Evolutionary conservation across 2,797 vertebrate species (phyloP), one percentile per base, ranked within the genome.

Genomic region (Graptemys geographica): DNA sequence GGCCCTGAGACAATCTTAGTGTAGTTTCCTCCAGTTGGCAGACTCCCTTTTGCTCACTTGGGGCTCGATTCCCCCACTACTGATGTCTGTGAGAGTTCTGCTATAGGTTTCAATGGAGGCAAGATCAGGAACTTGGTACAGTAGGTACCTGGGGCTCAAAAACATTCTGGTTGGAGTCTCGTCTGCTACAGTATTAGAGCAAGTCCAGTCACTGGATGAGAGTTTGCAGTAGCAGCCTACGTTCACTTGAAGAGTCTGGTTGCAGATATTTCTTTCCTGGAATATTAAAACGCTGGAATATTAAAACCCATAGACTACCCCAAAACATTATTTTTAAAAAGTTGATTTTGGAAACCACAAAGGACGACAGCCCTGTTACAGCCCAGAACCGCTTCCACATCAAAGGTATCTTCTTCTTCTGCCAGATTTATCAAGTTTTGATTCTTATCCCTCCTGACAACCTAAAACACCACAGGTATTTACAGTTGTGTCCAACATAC

Each of bases 401-500:
- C 96, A 98, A 97, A 98, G 96, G 83, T 92, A 91, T 53, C 37
- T 4, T 3, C 91, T 95, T 90, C 88, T 94, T 95, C 88, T 18
- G 8, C 80, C 89, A 97, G 90, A 92, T 94, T 96, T 92, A 84
- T 92, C 90, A 94, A 87, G 78, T 79, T 91, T 96, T 90, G 79
- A 92, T 95, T 97, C 89, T 94, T 91, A 96, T 90, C 83, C 95
- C 80, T 96, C 79, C 92, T 80, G 93, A 95, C 96, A 92, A 74
- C 90, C 88, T 94, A 93, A 56, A 97, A 83, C 1, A 1, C 95
- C 90, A 93, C 94, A 96, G 95, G 92, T 97, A 97, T 98, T 97
- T 97, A 95, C 87, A 95, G 97, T 96, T 95, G 83, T 94, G 86
- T 92, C 91, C 97, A 93, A 94, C 92, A 95, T 78, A 96, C 97